Conservation (phyloP, 2,888 invertebrate genomes). For the Allacma fusca region DNA sequence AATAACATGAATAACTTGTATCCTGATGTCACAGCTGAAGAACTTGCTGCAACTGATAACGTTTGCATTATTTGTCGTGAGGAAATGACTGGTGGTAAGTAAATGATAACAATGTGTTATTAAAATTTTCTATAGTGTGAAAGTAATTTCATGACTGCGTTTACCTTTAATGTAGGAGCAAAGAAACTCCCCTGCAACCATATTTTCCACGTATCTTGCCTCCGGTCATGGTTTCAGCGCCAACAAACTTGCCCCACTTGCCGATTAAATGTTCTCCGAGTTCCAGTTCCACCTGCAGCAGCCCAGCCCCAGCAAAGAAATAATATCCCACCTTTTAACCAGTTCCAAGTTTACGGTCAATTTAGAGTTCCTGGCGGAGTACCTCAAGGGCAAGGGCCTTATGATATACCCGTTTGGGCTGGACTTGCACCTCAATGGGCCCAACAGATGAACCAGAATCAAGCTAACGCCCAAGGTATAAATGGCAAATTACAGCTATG, state of each 20-base stretch:
- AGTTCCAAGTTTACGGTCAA: constrained; percentile 54
- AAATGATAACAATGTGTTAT: constrained; percentile 7
- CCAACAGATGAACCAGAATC: constrained; percentile 48
- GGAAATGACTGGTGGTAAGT: constrained; percentile 75
- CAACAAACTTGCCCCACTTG: constrained; percentile 99
- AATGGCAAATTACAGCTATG: too few relatives aligned
- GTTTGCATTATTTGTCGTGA: constrained; percentile 98
- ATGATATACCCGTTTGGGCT: constrained; percentile 52
- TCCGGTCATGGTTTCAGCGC: constrained; percentile 98
- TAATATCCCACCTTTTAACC: constrained; percentile 54
- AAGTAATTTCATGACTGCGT: constrained; percentile 43
- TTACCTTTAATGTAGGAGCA: constrained; percentile 72
- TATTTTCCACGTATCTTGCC: constrained; percentile 97
- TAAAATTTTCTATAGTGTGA: background rate
- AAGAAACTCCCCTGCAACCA: constrained; percentile 99
- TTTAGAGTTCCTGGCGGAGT: constrained; percentile 53
- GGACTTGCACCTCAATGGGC: constrained; percentile 53
- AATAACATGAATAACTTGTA: constrained; percentile 98
- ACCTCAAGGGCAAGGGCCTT: constrained; percentile 46
- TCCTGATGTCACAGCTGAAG: constrained; percentile 93
- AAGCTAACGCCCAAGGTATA: background rate
- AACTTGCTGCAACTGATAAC: constrained; percentile 90
- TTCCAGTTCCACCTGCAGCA: constrained; percentile 63
- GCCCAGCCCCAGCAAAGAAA: constrained; percentile 64
- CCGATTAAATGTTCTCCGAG: constrained; percentile 80